Percentiles rank a stretch among this genome's conserved stretches.
Conservation (phyloP, 1,140 invertebrate genomes). For the Pseudomyrmex cubaensis region DNA sequence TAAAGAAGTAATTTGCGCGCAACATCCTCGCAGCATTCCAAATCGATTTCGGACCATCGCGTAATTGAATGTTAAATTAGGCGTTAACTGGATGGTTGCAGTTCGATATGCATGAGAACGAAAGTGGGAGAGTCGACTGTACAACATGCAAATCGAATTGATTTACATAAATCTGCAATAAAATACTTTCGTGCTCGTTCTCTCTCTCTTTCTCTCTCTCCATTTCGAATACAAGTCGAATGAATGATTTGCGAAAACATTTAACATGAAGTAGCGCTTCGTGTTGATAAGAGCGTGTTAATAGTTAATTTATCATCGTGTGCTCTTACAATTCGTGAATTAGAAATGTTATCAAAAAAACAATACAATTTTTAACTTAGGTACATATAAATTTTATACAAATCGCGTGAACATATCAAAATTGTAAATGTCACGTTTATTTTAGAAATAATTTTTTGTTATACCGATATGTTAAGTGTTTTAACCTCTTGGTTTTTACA, state of each 20-base stretch:
- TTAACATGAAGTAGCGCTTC: neutral
- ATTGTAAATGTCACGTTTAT: neutral
- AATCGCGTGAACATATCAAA: neutral
- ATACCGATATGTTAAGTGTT: neutral
- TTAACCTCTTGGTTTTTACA: neutral
- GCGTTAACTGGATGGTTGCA: conserved; percentile 32
- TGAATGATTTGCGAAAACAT: conserved; percentile 41
- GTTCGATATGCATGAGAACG: neutral
- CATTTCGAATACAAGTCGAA: conserved; percentile 12
- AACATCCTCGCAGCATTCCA: neutral
- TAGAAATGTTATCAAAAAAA: neutral
- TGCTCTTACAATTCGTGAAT: neutral
- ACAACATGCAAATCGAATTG: conserved; percentile 19
- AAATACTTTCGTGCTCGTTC: neutral
- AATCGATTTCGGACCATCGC: conserved; percentile 24
- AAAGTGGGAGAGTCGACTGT: neutral
- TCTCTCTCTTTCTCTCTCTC: no score
- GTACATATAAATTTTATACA: no score
- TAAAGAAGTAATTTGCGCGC: conserved; percentile 25
- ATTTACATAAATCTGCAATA: conserved; percentile 45
- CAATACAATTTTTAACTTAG: neutral
- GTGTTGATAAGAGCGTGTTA: neutral
- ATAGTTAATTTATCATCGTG: neutral
- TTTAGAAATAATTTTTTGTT: neutral
- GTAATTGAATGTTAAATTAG: conserved; percentile 55